phyloP scores from a whole-genome alignment of 2,888 invertebrate genomes.

The Cremastinae sp. region DNA sequence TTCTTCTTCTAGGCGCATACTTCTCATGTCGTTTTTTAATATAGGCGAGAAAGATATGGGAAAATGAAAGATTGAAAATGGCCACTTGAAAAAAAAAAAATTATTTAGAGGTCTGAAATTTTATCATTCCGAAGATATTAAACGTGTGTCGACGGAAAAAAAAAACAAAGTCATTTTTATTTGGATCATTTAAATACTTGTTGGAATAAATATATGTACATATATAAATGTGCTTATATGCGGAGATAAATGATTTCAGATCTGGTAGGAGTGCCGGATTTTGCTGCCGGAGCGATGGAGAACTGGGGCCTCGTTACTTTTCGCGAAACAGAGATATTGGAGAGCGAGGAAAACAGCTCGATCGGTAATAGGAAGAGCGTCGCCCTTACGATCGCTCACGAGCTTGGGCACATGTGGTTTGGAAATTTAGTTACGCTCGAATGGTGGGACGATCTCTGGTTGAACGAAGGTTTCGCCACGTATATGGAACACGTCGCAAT shows the following conservation, averaged over 20 bases:
- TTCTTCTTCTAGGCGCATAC: constrained; percentile 82
- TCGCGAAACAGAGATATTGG: constrained; percentile 73
- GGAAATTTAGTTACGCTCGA: constrained; percentile 86
- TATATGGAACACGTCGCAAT: constrained; percentile 80
- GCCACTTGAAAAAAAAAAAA: too few species aligned
- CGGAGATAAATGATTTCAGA: constrained; percentile 88
- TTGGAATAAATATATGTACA: too few species aligned
- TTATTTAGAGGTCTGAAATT: too few species aligned
- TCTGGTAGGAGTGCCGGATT: constrained; percentile 91
- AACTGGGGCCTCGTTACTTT: constrained; percentile 92
- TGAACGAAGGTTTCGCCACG: constrained; percentile 88
- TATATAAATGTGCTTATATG: too few species aligned
- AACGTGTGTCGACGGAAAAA: too few species aligned
- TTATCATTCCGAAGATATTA: too few species aligned
- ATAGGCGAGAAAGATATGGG: too few species aligned
- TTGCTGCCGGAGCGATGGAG: constrained; percentile 93
- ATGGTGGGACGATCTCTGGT: constrained; percentile 88
- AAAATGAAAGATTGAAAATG: too few species aligned
- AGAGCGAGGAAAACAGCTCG: constrained; percentile 80
- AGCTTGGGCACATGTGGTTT: constrained; percentile 90
- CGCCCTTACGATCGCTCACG: constrained; percentile 83
- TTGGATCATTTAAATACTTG: too few species aligned
- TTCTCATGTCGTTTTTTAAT: constrained; percentile 89
- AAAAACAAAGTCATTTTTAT: too few species aligned
- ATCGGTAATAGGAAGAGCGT: constrained; percentile 82